Base-by-base conservation (phyloP, 2,888 invertebrate genomes). In the Gandaritis pyraliata region DNA sequence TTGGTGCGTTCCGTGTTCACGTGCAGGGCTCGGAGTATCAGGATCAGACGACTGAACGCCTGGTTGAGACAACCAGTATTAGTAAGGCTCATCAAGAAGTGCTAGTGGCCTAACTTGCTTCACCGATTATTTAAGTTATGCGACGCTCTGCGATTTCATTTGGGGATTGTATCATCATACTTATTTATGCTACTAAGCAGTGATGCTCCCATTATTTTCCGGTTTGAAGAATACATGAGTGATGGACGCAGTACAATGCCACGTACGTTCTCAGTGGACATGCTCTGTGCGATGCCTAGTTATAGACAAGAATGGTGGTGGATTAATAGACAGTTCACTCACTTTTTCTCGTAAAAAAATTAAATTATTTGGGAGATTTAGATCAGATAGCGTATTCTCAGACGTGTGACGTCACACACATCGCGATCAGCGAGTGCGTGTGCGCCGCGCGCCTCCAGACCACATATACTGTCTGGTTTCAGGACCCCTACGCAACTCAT, bases 1-100 rank as follows among this genome's bases (percentile, higher is more conserved):
- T 99, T 99, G 0, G 99, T 99, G 58, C 99, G 94, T 85, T 99
- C 99, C 5, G 99, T 99, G 88, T 99, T 99, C 45, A 99, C 99
- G 86, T 99, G 99, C 23, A 99, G 93, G 0, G 99, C 99, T 72
- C 99, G 94, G 61, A 99, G 93, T 68, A 99, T 99, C 38, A 99
- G 93, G 82, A 99, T 99, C 69, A 99, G 93, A 80, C 99, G 95
- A 71, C 98, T 99, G 94, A 99, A 99, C 0, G 99, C 98, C 94
- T 95, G 77, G 10, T 68, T 10, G 8, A 33, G 10, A 33, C 0
- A 33, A 33, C 8, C 33, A 33, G 33, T 33, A 33, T 33, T 33
- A 33, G 8, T 33, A 33, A 33, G 10, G 33, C 33, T 29, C 29
- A n/a, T n/a, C n/a, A n/a, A n/a, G n/a, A n/a, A n/a, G n/a, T n/a